Base-by-base conservation (phyloP, 2,888 invertebrate genomes). In the Lasioglossum leucozonium region DNA sequence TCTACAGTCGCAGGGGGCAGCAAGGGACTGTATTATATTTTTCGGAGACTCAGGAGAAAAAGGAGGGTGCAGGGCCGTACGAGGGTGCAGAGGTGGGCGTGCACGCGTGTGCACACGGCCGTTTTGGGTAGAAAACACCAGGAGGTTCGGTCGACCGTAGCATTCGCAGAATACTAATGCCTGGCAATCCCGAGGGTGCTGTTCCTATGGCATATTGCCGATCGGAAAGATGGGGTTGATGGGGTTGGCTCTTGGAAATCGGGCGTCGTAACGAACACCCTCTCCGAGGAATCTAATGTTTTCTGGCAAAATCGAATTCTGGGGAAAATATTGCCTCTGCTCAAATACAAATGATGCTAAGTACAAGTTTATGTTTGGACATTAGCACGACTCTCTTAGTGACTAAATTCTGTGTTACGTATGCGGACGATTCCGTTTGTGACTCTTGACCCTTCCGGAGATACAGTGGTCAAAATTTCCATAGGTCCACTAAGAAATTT, bases 81-180 rank as follows among this genome's bases (percentile, higher is more conserved):
- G 75, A 58, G 78, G 47, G 78, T 55, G 73, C 34, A 26, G 16
- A 47, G 76, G 76, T 44, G 72, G 26, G n/a, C 62, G 76, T 26
- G 26, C 30, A 30, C 44, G 47, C 77, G 51, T 51, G 72, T 30
- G 37, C n/a, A 67, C 69, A 22, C 22, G 37, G 65, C 72, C 80
- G 58, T 71, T 79, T 72, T 74, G 81, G 86, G 87, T 90, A 88
- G 92, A 92, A 93, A 92, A 92, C 90, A 92, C 87, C 90, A 82
- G 87, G 79, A 84, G 89, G 91, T 72, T 89, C 85, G 89, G 84
- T 85, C 89, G 87, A 81, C 86, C 83, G 85, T 81, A 79, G 55
- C 86, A 86, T 90, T 91, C 88, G 81, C 89, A 87, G 93, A 93
- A 93, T 93, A 93, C 93, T 93, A 93, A 93, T 93, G 92, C 87